Conservation (phyloP, 2,888 invertebrate species). For the Sarcophaga variegata region DNA sequence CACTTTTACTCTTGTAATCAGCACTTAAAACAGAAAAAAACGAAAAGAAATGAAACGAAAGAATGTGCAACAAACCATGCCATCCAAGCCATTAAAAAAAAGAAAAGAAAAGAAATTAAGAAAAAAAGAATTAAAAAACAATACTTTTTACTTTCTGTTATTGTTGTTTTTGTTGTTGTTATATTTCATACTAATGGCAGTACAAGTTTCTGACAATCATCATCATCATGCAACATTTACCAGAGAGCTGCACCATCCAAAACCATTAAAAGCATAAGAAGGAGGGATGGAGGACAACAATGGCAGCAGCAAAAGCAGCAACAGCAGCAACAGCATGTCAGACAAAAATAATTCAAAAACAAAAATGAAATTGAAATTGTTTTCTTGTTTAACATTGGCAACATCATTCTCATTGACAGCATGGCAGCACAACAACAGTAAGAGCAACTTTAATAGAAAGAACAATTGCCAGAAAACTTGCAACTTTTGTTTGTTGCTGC, state of each 20-base stretch:
- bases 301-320: conserved; percentile 3
- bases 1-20: conserved; percentile 68
- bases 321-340: neutral
- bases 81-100: conserved; percentile 11
- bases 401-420: conserved; percentile 26
- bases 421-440: neutral
- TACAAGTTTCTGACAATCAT: conserved; percentile 54
- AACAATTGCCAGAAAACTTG: conserved; percentile 37
- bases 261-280: neutral
- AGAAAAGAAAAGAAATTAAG: neutral
- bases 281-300: neutral
- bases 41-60: no score
- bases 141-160: conserved; percentile 51
- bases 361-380: conserved; percentile 60
- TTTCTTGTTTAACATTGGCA: conserved; percentile 37
- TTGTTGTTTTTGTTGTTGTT: conserved; percentile 19
- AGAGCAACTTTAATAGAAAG: neutral
- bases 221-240: conserved; percentile 57
- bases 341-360: no score
- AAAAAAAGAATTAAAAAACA: neutral
- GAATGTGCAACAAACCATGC: conserved; percentile 62
- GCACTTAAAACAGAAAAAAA: conserved; percentile 16
- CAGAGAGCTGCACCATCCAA: neutral
- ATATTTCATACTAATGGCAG: conserved; percentile 34
- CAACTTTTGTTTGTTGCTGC: conserved; percentile 36